phyloP scores from a whole-genome alignment of 1,140 invertebrate species.

The Aphaenogaster floridana region DNA sequence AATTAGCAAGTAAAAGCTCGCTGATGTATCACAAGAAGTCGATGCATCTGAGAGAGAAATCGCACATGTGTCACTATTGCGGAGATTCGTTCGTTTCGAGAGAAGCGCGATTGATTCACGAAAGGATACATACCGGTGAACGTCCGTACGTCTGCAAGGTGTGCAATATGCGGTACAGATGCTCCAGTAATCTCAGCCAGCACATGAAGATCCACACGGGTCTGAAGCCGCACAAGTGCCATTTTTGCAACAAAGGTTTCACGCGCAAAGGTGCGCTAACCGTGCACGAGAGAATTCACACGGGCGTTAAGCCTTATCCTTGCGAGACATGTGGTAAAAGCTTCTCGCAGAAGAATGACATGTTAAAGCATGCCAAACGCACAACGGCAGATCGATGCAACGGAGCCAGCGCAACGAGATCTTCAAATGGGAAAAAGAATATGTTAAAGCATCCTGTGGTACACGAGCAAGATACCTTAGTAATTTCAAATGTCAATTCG shows the following conservation, averaged over 20 bases:
- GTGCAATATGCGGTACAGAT: conserved; percentile 84
- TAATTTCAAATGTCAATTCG: conserved; percentile 64
- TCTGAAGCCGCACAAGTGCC: conserved; percentile 83
- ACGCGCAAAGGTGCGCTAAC: conserved; percentile 83
- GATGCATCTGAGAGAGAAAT: conserved; percentile 87
- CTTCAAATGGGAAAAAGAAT: conserved; percentile 68
- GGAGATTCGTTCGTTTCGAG: conserved; percentile 86
- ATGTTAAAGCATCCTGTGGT: conserved; percentile 66
- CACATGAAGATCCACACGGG: conserved; percentile 86
- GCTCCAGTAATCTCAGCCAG: conserved; percentile 81
- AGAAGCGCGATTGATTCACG: conserved; percentile 87
- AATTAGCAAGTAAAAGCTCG: conserved; percentile 79
- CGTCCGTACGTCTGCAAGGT: conserved; percentile 87
- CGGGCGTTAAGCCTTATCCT: conserved; percentile 88
- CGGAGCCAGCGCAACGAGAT: conserved; percentile 68
- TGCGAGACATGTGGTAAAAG: conserved; percentile 81
- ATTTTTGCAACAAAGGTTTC: conserved; percentile 86
- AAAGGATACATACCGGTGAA: conserved; percentile 88
- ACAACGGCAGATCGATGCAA: conserved; percentile 70
- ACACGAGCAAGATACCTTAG: conserved; percentile 44
- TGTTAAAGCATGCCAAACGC: conserved; percentile 84
- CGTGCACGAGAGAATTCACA: conserved; percentile 91
- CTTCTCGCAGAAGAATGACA: conserved; percentile 85
- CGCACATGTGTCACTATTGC: conserved; percentile 87
- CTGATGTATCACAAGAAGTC: conserved; percentile 80